Percentiles rank a stretch among this genome's conserved stretches.
phyloP scores from a whole-genome alignment of 2,797 vertebrate species.

The Myripristis jacobus region DNA sequence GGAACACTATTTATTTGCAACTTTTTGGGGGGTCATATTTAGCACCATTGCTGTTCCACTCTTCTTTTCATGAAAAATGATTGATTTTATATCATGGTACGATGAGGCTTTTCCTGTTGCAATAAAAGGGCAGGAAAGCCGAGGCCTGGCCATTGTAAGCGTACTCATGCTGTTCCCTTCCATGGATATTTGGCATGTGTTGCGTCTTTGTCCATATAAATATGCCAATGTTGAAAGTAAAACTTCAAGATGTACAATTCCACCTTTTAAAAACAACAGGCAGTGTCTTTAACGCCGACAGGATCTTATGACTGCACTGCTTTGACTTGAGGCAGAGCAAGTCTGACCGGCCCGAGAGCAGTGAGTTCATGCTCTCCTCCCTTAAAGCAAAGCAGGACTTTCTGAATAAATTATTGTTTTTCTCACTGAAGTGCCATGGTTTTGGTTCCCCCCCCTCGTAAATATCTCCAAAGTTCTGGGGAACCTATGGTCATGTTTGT shows the following conservation, averaged over 20 bases:
- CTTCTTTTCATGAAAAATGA: slow-evolving; percentile 20
- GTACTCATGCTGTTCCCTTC: slow-evolving; percentile 28
- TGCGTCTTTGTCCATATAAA: slow-evolving; percentile 35
- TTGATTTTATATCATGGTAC: slow-evolving; percentile 34
- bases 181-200: slow-evolving; percentile 23
- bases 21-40: slow-evolving; percentile 31
- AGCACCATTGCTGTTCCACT: slow-evolving; percentile 20
- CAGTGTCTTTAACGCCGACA: slow-evolving; percentile 41
- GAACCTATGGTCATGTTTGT: slow-evolving; percentile 49
- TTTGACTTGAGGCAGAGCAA: slow-evolving; percentile 18
- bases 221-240: slow-evolving; percentile 43
- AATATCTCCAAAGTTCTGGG: slow-evolving; percentile 30
- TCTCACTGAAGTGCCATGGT: slow-evolving; percentile 67
- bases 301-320: slow-evolving; percentile 32
- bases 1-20: slow-evolving; percentile 72
- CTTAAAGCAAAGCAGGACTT: slow-evolving; percentile 20
- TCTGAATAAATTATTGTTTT: slow-evolving; percentile 36
- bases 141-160: slow-evolving; percentile 4
- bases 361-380: slow-evolving; percentile 6
- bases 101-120: slow-evolving; percentile 36
- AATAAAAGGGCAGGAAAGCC: slow-evolving; percentile 14
- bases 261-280: slow-evolving; percentile 24
- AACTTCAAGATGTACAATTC: slow-evolving; percentile 26
- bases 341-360: slow-evolving; percentile 26
- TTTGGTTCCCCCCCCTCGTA: slow-evolving; percentile 43